These are phyloP conservation scores for Sycobia sp. DNA, from an alignment of 1,140 invertebrate genomes.

Conservation along the genomic window DNA sequence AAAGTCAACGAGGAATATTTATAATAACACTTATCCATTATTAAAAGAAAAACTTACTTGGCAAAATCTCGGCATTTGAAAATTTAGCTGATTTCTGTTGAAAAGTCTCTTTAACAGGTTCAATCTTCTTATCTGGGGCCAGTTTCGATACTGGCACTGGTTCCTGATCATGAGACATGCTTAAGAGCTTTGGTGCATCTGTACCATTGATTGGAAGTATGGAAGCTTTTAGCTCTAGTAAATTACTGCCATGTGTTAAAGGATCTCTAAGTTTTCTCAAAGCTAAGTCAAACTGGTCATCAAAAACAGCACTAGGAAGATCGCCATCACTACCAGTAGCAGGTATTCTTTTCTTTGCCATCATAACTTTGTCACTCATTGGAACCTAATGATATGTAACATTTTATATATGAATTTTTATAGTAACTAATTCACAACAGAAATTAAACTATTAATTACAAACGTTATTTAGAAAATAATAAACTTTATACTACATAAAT, in stretches of 20 bases:
- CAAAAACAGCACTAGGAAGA: conserved; percentile 58
- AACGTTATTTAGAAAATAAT: no score
- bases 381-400: background rate
- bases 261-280: conserved; percentile 62
- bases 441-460: no score
- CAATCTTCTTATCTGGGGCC: conserved; percentile 32
- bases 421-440: no score
- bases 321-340: conserved; percentile 65
- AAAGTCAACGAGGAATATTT: no score
- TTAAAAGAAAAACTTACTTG: conserved; percentile 4
- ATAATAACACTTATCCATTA: no score
- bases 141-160: conserved; percentile 45
- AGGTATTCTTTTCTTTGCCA: conserved; percentile 47
- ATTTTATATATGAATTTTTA: no score
- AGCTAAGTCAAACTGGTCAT: conserved; percentile 65
- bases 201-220: background rate
- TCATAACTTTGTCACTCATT: conserved; percentile 32
- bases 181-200: conserved; percentile 43
- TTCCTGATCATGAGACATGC: conserved; percentile 42
- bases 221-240: conserved; percentile 23
- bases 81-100: conserved; percentile 1
- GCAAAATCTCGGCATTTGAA: conserved; percentile 7
- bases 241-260: conserved; percentile 5
- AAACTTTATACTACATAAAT: no score
- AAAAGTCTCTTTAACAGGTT: conserved; percentile 13